Base-by-base conservation (phyloP, 2,888 invertebrate species). In the Drosophila mulleri region DNA sequence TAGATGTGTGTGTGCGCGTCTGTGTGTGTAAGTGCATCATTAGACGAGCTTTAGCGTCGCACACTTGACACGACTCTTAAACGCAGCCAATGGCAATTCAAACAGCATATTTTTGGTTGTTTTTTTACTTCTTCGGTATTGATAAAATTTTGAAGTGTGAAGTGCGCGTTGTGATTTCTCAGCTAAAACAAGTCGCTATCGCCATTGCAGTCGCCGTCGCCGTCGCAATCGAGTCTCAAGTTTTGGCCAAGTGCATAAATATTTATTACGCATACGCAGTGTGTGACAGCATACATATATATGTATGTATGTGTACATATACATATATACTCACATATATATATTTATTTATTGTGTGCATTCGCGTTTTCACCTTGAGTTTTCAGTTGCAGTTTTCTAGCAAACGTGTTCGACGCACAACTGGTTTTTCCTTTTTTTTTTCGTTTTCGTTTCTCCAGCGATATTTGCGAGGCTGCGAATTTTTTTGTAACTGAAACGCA, bases 251-350 rank as follows among this genome's bases (percentile, higher is more conserved):
- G 68, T 71, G 76, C 77, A 89, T 77, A 72, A 75, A 83, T 85
- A 88, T 88, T 83, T 85, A 90, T 88, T 73, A 83, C 81, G 73
- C 87, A 85, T 88, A 83, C 90, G 90, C 88, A 60, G 64, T 72
- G 74, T 85, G 70, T 72, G 81, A 83, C 83, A 63, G 47, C 32
- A 45, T 61, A 73, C 45, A 50, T 12, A 32, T 3, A 18, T 3
- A 18, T 16, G 50, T 52, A 45, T 20, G 32, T 61, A 73, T 45
- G 50, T 2, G 8, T 1, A 12, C 1, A 18, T 11, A 14, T 18
- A 63, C 37, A 66, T 37, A 26, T 48, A 11, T 48, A n/a, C n/a
- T n/a, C n/a, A n/a, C n/a, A 29, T 29, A n/a, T 59, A 16, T 9
- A 16, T 39, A 20, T 20, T 50, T 53, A 67, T 53, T 32, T 53